Percentiles rank a stretch among this genome's conserved stretches.
Conservation (phyloP, 2,888 invertebrate species). For the Drosophila birchii region DNA sequence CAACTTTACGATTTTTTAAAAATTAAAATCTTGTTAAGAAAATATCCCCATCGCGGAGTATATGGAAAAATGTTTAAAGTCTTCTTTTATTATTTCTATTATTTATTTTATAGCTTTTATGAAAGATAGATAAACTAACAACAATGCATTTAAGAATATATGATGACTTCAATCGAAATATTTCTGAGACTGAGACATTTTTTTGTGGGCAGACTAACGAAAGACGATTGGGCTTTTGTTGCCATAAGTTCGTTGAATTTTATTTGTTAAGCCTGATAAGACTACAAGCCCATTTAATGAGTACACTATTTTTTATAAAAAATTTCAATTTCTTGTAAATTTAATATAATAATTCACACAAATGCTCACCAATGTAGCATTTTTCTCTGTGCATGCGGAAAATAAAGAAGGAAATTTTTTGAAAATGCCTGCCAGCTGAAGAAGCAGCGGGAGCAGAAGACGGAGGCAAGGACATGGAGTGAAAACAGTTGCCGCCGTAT, state of each 20-base stretch:
- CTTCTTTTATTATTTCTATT: too few relatives aligned
- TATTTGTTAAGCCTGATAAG: too few relatives aligned
- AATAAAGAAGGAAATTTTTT: slow-evolving; percentile 56
- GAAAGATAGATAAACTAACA: too few relatives aligned
- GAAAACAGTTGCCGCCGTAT: slow-evolving; percentile 44
- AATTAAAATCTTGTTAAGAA: too few relatives aligned
- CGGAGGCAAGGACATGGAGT: slow-evolving; percentile 70
- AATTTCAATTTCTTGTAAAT: not conserved
- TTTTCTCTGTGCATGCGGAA: slow-evolving; percentile 26
- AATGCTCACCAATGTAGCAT: not conserved
- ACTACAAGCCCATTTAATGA: not conserved
- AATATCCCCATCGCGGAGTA: too few relatives aligned
- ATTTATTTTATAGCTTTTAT: too few relatives aligned
- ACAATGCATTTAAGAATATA: not conserved
- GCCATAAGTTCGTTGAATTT: not conserved
- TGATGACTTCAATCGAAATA: too few relatives aligned
- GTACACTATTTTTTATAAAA: too few relatives aligned
- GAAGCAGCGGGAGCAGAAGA: slow-evolving; percentile 14
- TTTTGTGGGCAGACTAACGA: too few relatives aligned
- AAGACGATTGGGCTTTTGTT: not conserved
- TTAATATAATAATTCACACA: not conserved
- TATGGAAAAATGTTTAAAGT: too few relatives aligned
- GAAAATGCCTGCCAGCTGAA: slow-evolving; percentile 71
- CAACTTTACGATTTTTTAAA: too few relatives aligned
- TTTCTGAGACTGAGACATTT: too few relatives aligned